These are phyloP conservation scores for Drosophila obscura DNA, from an alignment of 1,140 invertebrate genomes.

Conservation along the genomic window DNA sequence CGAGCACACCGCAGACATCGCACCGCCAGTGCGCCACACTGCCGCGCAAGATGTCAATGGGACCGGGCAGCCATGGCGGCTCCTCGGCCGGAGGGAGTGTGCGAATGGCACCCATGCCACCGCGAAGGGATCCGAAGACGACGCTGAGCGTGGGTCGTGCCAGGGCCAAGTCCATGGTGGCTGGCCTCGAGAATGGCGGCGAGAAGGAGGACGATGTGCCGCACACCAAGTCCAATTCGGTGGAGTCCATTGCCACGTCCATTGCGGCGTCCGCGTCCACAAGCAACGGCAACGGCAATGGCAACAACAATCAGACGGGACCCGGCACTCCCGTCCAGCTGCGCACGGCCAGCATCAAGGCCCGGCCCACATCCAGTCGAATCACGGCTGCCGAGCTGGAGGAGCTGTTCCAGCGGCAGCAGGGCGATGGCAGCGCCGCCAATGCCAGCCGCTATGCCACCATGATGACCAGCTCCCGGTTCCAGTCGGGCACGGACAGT, in stretches of 20 bases:
- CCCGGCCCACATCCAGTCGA: slow-evolving; percentile 92
- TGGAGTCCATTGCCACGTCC: slow-evolving; percentile 88
- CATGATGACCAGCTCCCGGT: slow-evolving; percentile 90
- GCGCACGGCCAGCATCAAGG: slow-evolving; percentile 94
- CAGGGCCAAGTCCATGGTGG: slow-evolving; percentile 94
- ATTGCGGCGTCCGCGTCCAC: slow-evolving; percentile 56
- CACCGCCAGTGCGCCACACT: slow-evolving; percentile 89
- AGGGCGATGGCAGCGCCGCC: slow-evolving; percentile 84
- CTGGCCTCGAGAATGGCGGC: slow-evolving; percentile 88
- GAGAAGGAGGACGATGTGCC: slow-evolving; percentile 85
- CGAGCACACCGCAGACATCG: slow-evolving; percentile 81
- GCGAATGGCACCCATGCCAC: slow-evolving; percentile 91
- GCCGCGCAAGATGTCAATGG: slow-evolving; percentile 87
- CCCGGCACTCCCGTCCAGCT: slow-evolving; percentile 87
- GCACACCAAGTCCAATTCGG: slow-evolving; percentile 89
- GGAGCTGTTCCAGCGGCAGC: slow-evolving; percentile 94
- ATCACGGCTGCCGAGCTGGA: slow-evolving; percentile 95
- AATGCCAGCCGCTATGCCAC: slow-evolving; percentile 84
- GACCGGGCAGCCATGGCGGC: slow-evolving; percentile 75
- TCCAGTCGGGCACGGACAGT: slow-evolving; percentile 86
- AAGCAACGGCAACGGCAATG: slow-evolving; percentile 39
- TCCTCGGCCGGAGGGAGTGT: slow-evolving; percentile 85
- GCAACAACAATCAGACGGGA: slow-evolving; percentile 44
- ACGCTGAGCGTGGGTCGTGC: slow-evolving; percentile 96
- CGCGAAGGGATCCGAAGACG: slow-evolving; percentile 95